Evolutionary conservation across 2,113 vertebrate genomes (phyloP).

Genomic region (Nestor notabilis): DNA sequence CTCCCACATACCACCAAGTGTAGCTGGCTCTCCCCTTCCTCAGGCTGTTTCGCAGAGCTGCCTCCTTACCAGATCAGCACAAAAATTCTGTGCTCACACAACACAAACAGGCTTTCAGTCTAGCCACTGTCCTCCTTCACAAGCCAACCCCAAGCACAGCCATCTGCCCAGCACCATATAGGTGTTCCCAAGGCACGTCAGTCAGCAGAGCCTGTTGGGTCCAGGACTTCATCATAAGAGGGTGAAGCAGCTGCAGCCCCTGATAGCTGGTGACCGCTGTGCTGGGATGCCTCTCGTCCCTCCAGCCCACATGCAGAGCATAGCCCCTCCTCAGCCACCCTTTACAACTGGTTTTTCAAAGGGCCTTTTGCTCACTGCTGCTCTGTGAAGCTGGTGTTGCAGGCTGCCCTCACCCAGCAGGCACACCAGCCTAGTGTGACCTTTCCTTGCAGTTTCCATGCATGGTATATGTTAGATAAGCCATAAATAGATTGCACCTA

Average conservation of each 20-base stretch:
- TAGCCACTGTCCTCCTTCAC: not conserved
- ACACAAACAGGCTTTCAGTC: not conserved
- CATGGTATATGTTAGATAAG: not conserved
- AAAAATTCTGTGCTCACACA: not conserved
- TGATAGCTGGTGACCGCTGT: rapidly evolving
- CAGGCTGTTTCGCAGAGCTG: not conserved
- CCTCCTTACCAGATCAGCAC: not conserved
- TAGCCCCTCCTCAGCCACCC: not conserved
- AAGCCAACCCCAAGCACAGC: not conserved
- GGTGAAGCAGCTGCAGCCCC: not conserved
- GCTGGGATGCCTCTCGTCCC: not conserved
- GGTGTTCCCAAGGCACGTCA: not conserved
- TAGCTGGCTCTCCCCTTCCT: not conserved
- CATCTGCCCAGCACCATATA: not conserved
- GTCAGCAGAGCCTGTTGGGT: not conserved
- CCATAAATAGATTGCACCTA: not conserved
- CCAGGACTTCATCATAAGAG: not conserved
- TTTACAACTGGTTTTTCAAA: not conserved
- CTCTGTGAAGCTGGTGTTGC: not conserved
- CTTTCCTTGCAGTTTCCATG: not conserved
- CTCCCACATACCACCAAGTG: not conserved
- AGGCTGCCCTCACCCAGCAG: not conserved
- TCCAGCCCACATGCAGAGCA: not conserved
- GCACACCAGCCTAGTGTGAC: not conserved
- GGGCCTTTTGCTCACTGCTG: not conserved